Percentiles rank a stretch among this genome's conserved stretches.
Evolutionary conservation across 2,888 invertebrate genomes (phyloP).

Genomic region (Saturnia japonica): DNA sequence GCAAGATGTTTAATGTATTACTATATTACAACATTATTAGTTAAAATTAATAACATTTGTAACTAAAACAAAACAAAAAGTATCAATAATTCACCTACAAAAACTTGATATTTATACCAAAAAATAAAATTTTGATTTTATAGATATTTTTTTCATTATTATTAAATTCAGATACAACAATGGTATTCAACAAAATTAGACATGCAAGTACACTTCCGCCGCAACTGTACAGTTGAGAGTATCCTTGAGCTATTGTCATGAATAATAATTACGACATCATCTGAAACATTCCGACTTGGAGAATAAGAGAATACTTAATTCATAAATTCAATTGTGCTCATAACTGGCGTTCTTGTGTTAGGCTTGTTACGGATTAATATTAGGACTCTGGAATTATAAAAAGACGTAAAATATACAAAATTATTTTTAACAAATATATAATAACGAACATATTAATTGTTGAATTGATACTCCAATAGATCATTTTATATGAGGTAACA

Average conservation of each 20-base stretch:
- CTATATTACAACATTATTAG: too few relatives aligned
- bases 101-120: neutral
- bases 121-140: neutral
- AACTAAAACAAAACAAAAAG: too few relatives aligned
- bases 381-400: neutral
- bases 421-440: too few relatives aligned
- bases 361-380: slow-evolving; percentile 12
- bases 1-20: too few relatives aligned
- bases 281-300: slow-evolving; percentile 45
- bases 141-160: neutral
- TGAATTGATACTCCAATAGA: too few relatives aligned
- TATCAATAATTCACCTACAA: neutral
- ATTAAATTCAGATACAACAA: neutral
- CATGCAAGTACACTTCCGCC: slow-evolving; percentile 15
- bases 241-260: slow-evolving; percentile 44
- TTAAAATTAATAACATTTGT: too few relatives aligned
- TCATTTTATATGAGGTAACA: too few relatives aligned
- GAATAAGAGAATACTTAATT: slow-evolving; percentile 45
- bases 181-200: neutral
- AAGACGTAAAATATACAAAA: neutral
- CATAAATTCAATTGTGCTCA: slow-evolving; percentile 40
- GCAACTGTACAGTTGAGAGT: slow-evolving; percentile 13
- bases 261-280: slow-evolving; percentile 55
- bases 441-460: too few relatives aligned
- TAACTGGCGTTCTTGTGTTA: slow-evolving; percentile 23